Conservation (phyloP, 2,888 invertebrate genomes). For the Ophion costatus region DNA sequence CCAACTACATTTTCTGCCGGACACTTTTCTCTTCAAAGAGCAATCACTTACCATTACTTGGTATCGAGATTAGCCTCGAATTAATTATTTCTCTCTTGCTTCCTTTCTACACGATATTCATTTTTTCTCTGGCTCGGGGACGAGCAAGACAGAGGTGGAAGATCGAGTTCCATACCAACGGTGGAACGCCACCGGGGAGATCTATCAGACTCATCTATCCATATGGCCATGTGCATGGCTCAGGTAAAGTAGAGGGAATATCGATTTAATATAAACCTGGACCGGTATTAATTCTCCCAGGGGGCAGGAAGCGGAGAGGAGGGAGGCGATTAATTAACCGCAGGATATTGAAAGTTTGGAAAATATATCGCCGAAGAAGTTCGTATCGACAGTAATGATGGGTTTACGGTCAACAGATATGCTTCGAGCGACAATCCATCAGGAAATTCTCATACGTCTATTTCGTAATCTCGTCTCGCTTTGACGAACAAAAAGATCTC, state of each 20-base stretch:
- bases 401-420: constrained; percentile 59
- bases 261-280: constrained; percentile 55
- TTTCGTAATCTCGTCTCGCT: too few species aligned
- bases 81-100: not conserved
- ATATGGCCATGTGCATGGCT: constrained; percentile 23
- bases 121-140: not conserved
- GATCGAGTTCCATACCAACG: not conserved
- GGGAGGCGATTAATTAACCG: constrained; percentile 57
- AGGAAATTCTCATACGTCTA: constrained; percentile 16
- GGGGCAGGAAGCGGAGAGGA: not conserved
- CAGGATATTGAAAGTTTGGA: constrained; percentile 66
- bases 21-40: not conserved
- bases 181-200: constrained; percentile 35
- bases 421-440: constrained; percentile 35
- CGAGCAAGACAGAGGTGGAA: not conserved
- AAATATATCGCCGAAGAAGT: constrained; percentile 57
- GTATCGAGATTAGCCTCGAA: not conserved
- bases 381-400: constrained; percentile 67
- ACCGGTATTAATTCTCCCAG: not conserved
- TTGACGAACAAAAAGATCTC: too few species aligned
- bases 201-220: constrained; percentile 38
- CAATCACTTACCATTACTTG: not conserved
- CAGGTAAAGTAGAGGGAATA: constrained; percentile 24
- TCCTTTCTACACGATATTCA: not conserved
- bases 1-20: not conserved